Percentiles rank a stretch among this genome's conserved stretches.
Evolutionary conservation across 2,113 vertebrate species (phyloP).

Genomic region (Rhineura floridana): DNA sequence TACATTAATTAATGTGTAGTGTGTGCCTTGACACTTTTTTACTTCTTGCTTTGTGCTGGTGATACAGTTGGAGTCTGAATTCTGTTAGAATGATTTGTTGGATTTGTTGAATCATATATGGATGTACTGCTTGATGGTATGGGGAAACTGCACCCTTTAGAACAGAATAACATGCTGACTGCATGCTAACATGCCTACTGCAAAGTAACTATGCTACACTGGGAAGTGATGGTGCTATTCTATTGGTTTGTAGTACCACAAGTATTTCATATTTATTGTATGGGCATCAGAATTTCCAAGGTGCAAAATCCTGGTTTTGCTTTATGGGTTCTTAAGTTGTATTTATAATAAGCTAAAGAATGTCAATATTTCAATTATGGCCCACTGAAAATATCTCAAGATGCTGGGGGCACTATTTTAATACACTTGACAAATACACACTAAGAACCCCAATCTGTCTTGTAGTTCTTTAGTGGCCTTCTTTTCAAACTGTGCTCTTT

Average conservation of each 20-base stretch:
- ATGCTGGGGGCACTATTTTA: slow-evolving; percentile 28
- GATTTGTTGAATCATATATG: neutral
- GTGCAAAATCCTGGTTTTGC: slow-evolving; percentile 43
- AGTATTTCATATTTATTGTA: neutral
- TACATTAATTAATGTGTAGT: neutral
- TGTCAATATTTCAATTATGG: slow-evolving; percentile 46
- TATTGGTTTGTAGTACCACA: neutral
- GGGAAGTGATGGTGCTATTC: neutral
- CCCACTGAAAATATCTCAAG: neutral
- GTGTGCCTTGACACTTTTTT: neutral
- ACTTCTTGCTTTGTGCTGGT: neutral
- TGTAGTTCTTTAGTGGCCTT: slow-evolving; percentile 9
- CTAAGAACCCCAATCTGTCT: slow-evolving; percentile 7
- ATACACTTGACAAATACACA: slow-evolving; percentile 48
- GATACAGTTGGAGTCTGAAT: neutral
- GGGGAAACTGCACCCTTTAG: neutral
- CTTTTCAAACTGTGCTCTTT: slow-evolving; percentile 23
- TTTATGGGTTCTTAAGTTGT: slow-evolving; percentile 46
- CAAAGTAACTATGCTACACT: neutral
- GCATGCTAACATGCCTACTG: neutral
- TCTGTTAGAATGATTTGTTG: neutral
- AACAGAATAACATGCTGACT: neutral
- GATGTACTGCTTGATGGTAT: neutral
- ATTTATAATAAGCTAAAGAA: slow-evolving; percentile 39
- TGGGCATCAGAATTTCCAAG: slow-evolving; percentile 11